A percentile compares a stretch with the other conserved stretches of the same genome.
These are phyloP conservation scores for Neosalanx taihuensis DNA, from an alignment of 2,797 vertebrate genomes.

Conservation along the genomic window DNA sequence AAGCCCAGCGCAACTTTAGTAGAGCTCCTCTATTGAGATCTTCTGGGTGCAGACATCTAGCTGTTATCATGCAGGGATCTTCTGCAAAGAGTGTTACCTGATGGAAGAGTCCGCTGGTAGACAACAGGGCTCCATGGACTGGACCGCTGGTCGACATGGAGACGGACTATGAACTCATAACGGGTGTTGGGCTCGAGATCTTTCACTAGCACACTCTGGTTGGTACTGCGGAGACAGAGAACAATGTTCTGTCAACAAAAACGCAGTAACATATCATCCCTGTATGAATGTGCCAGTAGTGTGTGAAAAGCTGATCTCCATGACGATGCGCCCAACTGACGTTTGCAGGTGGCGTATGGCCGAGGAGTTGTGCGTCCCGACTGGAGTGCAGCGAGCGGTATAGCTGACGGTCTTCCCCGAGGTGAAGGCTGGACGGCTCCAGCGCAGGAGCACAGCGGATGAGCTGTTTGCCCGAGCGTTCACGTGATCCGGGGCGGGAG, in stretches of 20 bases:
- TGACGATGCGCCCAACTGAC: conserved; percentile 69
- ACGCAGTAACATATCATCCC: background rate
- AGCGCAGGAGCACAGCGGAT: conserved; percentile 83
- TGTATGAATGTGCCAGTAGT: background rate
- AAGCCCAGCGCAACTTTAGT: no score
- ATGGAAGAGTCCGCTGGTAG: conserved; percentile 84
- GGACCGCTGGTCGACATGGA: conserved; percentile 90
- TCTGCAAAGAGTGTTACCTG: conserved; percentile 74
- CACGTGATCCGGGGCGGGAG: conserved; percentile 88
- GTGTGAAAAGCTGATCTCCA: background rate
- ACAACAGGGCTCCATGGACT: conserved; percentile 93
- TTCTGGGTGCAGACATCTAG: no score
- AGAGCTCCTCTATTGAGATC: no score
- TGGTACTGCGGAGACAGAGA: conserved; percentile 68
- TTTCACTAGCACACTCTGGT: conserved; percentile 82
- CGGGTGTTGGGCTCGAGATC: conserved; percentile 86
- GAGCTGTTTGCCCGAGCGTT: conserved; percentile 83
- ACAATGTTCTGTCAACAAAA: background rate
- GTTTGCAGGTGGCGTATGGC: conserved; percentile 89
- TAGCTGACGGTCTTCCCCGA: conserved; percentile 84
- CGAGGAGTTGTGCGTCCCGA: conserved; percentile 87
- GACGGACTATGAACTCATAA: conserved; percentile 93
- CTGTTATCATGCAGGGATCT: background rate
- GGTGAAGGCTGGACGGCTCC: conserved; percentile 88
- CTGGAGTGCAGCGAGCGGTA: conserved; percentile 89